Base-by-base conservation (phyloP, 2,797 vertebrate species). In the Gobionotothen gibberifrons region DNA sequence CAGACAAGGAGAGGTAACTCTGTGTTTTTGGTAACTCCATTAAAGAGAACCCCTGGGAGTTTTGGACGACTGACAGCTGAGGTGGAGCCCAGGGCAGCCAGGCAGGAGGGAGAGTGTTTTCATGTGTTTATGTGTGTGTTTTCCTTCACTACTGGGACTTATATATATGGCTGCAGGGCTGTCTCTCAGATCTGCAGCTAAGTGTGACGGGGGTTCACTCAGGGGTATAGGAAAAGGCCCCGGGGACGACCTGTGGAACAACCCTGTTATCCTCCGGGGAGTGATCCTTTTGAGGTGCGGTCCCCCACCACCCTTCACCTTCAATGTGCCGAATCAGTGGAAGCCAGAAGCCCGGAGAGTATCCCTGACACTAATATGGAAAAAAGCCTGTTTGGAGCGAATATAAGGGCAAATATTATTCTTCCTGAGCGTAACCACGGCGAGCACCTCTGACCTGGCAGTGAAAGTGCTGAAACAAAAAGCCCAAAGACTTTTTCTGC, bases 321-420 rank as follows among this genome's bases (percentile, higher is more conserved):
- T 77, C 79, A 86, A 90, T 89, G 88, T 92, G 90, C 85, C 81
- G 78, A 92, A 92, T 92, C 90, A 89, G 92, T 92, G 85, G 84
- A 92, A 91, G 90, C 85, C 82, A 93, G 86, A 90, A 93, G 92
- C 77, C 79, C 83, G 63, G 85, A 82, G 89, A 92, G 87, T 93
- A 93, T 93, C 94, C 93, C 90, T 95, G 93, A 95, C 94, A 94
- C 91, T 94, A 95, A 95, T 94, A 94, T 94, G 94, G 94, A 95
- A 95, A 95, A 94, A 93, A 94, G 85, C 92, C 90, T 93, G 93
- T 95, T 95, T 95, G 94, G 94, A 94, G 88, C 90, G 93, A 95
- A 95, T 94, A 93, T 92, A 87, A 93, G 92, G 87, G 93, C 93
- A 95, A 95, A 95, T 95, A 95, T 95, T 95, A 95, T 94, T 95